Base-by-base conservation (phyloP, 1,140 invertebrate species). In the Nomia melanderi region DNA sequence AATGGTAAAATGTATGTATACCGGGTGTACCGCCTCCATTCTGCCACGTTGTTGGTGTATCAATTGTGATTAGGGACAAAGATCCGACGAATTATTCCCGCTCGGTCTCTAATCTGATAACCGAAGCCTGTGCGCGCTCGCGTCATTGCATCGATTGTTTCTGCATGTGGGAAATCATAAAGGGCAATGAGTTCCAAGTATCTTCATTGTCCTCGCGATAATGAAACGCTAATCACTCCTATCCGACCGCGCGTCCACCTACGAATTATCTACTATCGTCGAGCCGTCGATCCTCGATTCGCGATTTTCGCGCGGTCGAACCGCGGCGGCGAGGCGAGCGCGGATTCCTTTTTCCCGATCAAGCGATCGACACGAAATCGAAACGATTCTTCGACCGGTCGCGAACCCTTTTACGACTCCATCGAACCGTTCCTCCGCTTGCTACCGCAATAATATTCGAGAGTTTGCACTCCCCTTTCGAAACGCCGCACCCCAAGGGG, bases 11-110 rank as follows among this genome's bases (percentile, higher is more conserved):
- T 83, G 77, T 84, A 84, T 76, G 80, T 81, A 84, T 84, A 85
- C 83, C 78, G 82, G 82, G 78, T 83, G 81, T 82, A 79, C 81
- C 75, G 77, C 82, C 82, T 84, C 81, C 82, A 80, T 84, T 84
- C 72, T 80, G 72, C 54, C 82, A 73, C 81, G 77, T 71, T 80
- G 81, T 83, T 79, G 83, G 78, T 85, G 82, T 85, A 85, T 85
- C 83, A 84, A 85, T 85, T 85, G 82, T 85, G 83, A 85, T 85
- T 85, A 85, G 83, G 82, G 83, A 85, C 83, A 85, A 85, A 85
- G 83, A 85, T 85, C 82, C 83, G 83, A 85, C 83, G 83, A 85
- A 85, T 85, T 85, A 85, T 85, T 83, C 82, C 79, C 83, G 82
- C 71, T 80, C 82, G 82, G 81, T 84, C 83, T 85, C 83, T 85